Base-by-base conservation (phyloP, 2,888 invertebrate genomes). In the Amiota mariae region DNA sequence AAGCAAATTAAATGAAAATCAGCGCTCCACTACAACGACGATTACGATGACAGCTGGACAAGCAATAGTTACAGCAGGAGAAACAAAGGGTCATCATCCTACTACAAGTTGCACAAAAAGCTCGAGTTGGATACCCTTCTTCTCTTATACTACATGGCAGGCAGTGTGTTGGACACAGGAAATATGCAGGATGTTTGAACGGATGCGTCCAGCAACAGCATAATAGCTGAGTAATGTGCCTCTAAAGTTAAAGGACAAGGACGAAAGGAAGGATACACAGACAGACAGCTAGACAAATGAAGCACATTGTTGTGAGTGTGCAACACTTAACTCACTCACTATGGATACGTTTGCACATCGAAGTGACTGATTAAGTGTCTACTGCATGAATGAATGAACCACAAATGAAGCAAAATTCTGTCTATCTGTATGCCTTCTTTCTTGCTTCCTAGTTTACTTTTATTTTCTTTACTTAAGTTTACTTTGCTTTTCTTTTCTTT, bases 1-100 rank as follows among this genome's bases (percentile, higher is more conserved):
- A 82, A 81, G 83, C 86, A 83, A 83, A 85, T 85, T 83, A 85
- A 85, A 68, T 68, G 67, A 68, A 68, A 68, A 68, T 68, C 67
- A 68, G 54, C 51, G 67, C 67, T 36, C 36, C 36, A 36, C 36
- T 2, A 36, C 2, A 6, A 36, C 12, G 24, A 68, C 20, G 67
- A 36, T 0, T 4, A 36, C 12, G 24, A 68, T 13, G 67, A 68
- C 67, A 68, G 54, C 67, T 54, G 49, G 51, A 68, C 51, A 51
- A 68, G 54, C 24, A 49, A 20, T 20, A 59, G 8, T 15, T 24
- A 59, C 13, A 3, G 15, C 13, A 3, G 15, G 57, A 57, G 57
- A 15, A 59, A 59, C 20, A 15, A 59, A 18, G 9, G 18, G 15
- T 36, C 20, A 9, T n/a, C 59, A 9, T 8, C 4, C 59, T 18